Evolutionary conservation across 2,797 vertebrate species (phyloP).

Genomic region (Anguilla megastoma): DNA sequence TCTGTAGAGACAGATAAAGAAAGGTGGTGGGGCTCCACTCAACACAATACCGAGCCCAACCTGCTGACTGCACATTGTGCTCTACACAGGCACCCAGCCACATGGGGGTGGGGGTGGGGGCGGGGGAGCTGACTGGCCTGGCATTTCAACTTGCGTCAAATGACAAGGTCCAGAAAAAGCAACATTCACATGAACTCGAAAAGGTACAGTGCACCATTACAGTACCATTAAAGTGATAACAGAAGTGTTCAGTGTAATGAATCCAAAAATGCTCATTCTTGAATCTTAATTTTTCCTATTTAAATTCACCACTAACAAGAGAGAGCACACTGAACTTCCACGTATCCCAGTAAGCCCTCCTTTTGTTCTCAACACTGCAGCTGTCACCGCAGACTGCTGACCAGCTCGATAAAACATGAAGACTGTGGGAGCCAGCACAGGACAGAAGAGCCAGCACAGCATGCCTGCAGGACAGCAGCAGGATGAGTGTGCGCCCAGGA

Average conservation of each 20-base stretch:
- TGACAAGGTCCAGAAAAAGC: not conserved
- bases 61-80: slow-evolving; percentile 46
- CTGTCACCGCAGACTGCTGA: not conserved
- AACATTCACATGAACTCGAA: slow-evolving; percentile 3
- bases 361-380: slow-evolving; percentile 40
- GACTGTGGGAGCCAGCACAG: not conserved
- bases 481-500: no score
- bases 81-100: not conserved
- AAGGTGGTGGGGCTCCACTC: slow-evolving; percentile 33
- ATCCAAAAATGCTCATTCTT: not conserved
- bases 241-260: not conserved
- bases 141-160: not conserved
- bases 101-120: not conserved
- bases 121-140: not conserved
- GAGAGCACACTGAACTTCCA: not conserved
- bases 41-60: slow-evolving; percentile 29
- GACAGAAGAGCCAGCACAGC: no score
- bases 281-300: not conserved
- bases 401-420: not conserved
- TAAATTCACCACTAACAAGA: not conserved
- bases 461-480: no score
- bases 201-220: not conserved
- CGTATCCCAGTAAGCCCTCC: slow-evolving; percentile 46
- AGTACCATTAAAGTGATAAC: not conserved
- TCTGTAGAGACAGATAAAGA: not conserved